Evolutionary conservation across 2,113 vertebrate species (phyloP).

Genomic region (Corythornis madagascariensis): DNA sequence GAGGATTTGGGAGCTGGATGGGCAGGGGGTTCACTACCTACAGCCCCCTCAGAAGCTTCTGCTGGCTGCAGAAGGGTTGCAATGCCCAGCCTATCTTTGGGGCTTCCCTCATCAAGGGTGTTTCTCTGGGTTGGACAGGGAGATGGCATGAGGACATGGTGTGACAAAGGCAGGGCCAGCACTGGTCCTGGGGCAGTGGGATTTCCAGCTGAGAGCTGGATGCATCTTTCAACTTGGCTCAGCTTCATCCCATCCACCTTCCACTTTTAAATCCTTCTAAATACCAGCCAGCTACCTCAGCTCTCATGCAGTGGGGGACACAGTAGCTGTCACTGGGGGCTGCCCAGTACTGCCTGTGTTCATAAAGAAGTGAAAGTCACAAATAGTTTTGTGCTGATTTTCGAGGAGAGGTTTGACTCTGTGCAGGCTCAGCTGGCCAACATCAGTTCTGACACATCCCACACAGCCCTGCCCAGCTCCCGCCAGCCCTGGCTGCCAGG

Average conservation of each 20-base stretch:
- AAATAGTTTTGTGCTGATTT: slow-evolving; percentile 57
- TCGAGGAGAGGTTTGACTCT: not conserved
- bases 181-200: fast-evolving
- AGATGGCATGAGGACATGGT: not conserved
- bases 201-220: not conserved
- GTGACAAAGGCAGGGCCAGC: not conserved
- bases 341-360: not conserved
- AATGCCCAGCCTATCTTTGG: not conserved
- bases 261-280: not conserved
- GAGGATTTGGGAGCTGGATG: not conserved
- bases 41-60: not conserved
- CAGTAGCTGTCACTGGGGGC: not conserved
- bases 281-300: not conserved
- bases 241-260: not conserved
- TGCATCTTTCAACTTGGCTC: not conserved
- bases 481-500: not conserved
- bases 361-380: slow-evolving; percentile 38
- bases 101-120: not conserved
- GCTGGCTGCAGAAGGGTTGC: not conserved
- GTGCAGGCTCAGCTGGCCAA: fast-evolving
- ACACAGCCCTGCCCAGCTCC: not conserved
- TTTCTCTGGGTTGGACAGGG: not conserved
- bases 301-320: fast-evolving
- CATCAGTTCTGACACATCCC: slow-evolving; percentile 24
- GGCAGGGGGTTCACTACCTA: not conserved